Conservation (phyloP, 2,888 invertebrate genomes). For the Drosophila imparisetae region DNA sequence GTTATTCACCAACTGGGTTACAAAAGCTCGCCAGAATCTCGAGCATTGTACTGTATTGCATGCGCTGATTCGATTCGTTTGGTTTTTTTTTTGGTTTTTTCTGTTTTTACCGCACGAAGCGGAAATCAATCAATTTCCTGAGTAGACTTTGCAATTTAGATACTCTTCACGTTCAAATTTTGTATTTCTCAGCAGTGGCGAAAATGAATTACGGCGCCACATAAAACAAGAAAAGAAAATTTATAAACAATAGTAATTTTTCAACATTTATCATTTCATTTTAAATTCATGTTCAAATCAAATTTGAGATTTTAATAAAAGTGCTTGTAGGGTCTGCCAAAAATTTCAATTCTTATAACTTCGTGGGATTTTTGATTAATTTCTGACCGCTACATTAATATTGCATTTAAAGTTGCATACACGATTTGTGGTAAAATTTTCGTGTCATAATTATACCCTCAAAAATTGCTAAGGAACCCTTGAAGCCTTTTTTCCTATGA, state of each 20-base stretch:
- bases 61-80: slow-evolving; percentile 10
- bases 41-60: not conserved
- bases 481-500: not conserved
- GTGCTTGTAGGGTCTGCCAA: not conserved
- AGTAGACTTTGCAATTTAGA: slow-evolving; percentile 62
- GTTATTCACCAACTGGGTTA: slow-evolving; percentile 3
- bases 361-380: not conserved
- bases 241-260: not conserved
- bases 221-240: slow-evolving; percentile 16
- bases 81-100: slow-evolving; percentile 17
- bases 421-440: not conserved
- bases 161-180: slow-evolving; percentile 26
- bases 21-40: not conserved
- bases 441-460: not conserved
- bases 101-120: slow-evolving; percentile 32
- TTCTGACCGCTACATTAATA: not conserved
- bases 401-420: not conserved
- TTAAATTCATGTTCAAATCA: not conserved
- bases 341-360: not conserved
- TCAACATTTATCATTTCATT: not conserved
- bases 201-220: slow-evolving; percentile 17
- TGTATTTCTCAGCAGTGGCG: not conserved
- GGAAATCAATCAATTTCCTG: slow-evolving; percentile 79
- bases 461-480: not conserved
- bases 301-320: not conserved